Evolutionary conservation across 2,888 invertebrate species (phyloP), one percentile per base, ranked within the genome.

Genomic region (Chalcosyrphus nemorum): DNA sequence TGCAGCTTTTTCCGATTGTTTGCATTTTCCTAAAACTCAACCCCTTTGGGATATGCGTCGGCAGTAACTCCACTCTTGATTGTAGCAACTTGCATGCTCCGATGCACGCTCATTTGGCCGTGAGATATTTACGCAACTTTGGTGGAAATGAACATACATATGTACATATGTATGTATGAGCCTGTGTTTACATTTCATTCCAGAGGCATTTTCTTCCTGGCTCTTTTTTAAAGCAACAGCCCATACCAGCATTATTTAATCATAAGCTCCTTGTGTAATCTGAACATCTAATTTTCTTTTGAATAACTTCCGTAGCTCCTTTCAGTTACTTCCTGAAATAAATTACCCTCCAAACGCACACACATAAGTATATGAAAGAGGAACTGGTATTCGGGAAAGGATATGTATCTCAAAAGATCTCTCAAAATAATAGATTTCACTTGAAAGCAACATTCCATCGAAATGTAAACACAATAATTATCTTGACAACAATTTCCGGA

Each of bases 401-500:
- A n/a, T 21, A 11, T 15, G 7, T 21, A 43, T 35, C 38, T 24
- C 6, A 17, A 57, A 38, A 32, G 15, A 75, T 65, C 29, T 29
- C 59, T 66, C 54, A 61, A 66, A 71, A 52, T 66, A 81, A 81
- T 81, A 77, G 77, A 77, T 77, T 81, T 81, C 76, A 70, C n/a
- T 70, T 21, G 63, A 57, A 63, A 70, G 63, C 47, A 70, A 19
- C 76, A 81, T 77, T 72, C 72, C 82, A 72, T 82, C 52, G 54
- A 68, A 82, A 78, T 78, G 78, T 78, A 72, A 82, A 78, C 72
- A 90, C 89, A 89, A 90, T 90, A 90, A 91, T 91, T 90, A 90
- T 90, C 90, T 90, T 91, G 91, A 91, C 91, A 90, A 90, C 90
- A 90, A 90, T 90, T 91, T 90, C 90, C 90, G 91, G 90, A 87